phyloP scores from a whole-genome alignment of 2,797 vertebrate species.

The Uromys caudimaculatus region DNA sequence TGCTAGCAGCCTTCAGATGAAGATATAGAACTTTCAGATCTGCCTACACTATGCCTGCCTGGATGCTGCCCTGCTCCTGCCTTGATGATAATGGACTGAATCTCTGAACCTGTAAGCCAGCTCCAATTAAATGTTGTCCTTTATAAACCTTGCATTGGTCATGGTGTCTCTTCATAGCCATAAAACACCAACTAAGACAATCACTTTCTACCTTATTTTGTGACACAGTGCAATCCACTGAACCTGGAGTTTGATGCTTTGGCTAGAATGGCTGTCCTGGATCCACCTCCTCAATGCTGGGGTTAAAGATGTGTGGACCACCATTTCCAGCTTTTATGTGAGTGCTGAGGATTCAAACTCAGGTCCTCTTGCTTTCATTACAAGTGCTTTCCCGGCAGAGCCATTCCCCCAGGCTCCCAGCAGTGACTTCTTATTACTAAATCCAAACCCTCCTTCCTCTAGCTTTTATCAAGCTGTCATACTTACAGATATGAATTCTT shows the following conservation, averaged over 20 bases:
- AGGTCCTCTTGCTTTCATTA: fast-evolving
- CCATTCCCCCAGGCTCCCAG: neutral
- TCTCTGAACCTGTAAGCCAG: neutral
- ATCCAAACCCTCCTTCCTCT: neutral
- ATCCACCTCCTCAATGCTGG: neutral
- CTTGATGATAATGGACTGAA: neutral
- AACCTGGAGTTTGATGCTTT: neutral
- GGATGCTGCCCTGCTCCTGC: neutral
- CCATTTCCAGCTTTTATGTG: neutral
- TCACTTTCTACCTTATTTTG: neutral
- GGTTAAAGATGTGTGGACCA: neutral
- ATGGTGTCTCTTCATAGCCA: neutral
- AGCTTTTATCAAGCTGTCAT: neutral
- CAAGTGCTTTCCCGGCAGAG: neutral
- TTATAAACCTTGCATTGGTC: neutral
- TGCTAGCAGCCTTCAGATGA: neutral
- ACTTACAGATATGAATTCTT: neutral
- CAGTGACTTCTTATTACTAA: neutral
- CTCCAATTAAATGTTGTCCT: neutral
- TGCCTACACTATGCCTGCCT: no score
- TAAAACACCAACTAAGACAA: neutral
- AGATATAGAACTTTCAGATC: neutral
- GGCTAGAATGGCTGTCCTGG: neutral
- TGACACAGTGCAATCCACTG: neutral
- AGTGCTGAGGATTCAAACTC: neutral